These are phyloP conservation scores for Siderastrea radians DNA, from an alignment of 92 coral and sea anemone species.

Conservation along the genomic window DNA sequence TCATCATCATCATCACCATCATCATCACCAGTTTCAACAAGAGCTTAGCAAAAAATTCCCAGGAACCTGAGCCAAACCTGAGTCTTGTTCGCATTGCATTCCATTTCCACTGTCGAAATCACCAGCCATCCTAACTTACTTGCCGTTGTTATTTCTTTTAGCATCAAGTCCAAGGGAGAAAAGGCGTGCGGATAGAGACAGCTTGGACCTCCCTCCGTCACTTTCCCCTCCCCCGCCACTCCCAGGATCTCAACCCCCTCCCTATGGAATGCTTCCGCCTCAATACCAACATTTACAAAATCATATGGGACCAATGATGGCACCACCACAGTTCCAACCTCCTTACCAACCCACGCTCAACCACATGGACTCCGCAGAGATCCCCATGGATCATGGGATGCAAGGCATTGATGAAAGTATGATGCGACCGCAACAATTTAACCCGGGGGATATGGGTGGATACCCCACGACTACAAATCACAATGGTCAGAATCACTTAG, in stretches of 20 bases:
- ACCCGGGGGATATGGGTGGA: slow-evolving; percentile 89
- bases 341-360: slow-evolving; percentile 90
- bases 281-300: slow-evolving; percentile 90
- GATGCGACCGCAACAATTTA: slow-evolving; percentile 90
- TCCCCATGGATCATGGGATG: slow-evolving; percentile 83
- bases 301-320: slow-evolving; percentile 93
- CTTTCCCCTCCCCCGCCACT: slow-evolving; percentile 87
- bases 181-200: slow-evolving; percentile 80
- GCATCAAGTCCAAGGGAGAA: slow-evolving; percentile 93
- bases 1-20: too few species aligned
- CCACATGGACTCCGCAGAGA: slow-evolving; percentile 90
- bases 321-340: slow-evolving; percentile 74
- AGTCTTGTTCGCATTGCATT: too few species aligned
- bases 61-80: too few species aligned
- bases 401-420: slow-evolving; percentile 91
- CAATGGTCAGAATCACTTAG: slow-evolving; percentile 99
- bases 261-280: slow-evolving; percentile 90
- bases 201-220: slow-evolving; percentile 76
- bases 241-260: slow-evolving; percentile 92
- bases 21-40: too few species aligned
- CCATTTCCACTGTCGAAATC: too few species aligned
- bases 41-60: too few species aligned
- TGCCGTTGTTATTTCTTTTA: slow-evolving; percentile 12
- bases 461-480: slow-evolving; percentile 85
- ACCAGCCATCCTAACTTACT: too few species aligned